Percentiles rank a stretch among this genome's conserved stretches.
phyloP scores from a whole-genome alignment of 1,140 invertebrate genomes.

The Psix sp. region DNA sequence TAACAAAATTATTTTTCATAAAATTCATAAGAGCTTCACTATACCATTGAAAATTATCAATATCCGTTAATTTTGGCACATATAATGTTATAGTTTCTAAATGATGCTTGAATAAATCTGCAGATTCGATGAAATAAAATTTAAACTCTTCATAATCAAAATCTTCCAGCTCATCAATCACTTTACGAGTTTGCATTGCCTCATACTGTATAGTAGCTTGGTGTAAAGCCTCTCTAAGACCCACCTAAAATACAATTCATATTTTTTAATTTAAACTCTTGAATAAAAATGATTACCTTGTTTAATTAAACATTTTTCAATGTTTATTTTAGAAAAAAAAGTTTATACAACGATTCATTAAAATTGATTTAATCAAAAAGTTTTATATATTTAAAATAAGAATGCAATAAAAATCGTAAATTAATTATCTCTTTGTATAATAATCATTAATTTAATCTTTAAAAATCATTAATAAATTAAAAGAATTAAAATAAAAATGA shows the following conservation, averaged over 20 bases:
- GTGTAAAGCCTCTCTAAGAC: constrained; percentile 65
- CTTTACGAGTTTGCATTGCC: constrained; percentile 17
- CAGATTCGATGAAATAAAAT: constrained; percentile 22
- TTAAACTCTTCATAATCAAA: constrained; percentile 43
- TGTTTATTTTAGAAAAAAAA: too few relatives aligned
- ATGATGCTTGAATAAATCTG: not conserved
- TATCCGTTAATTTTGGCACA: constrained; percentile 43
- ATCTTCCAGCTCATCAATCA: constrained; percentile 10
- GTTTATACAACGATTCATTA: too few relatives aligned
- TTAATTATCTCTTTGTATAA: too few relatives aligned
- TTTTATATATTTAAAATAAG: too few relatives aligned
- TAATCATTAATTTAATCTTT: too few relatives aligned
- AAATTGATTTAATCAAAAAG: too few relatives aligned
- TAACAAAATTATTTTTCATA: constrained; percentile 12
- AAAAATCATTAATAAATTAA: too few relatives aligned
- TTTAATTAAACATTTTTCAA: too few relatives aligned
- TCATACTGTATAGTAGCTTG: constrained; percentile 47
- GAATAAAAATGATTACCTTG: too few relatives aligned
- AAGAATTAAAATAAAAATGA: too few relatives aligned
- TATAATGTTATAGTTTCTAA: constrained; percentile 33
- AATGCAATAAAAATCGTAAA: too few relatives aligned
- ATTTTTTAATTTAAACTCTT: too few relatives aligned
- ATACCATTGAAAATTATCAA: constrained; percentile 36
- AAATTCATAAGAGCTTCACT: constrained; percentile 26
- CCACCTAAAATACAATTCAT: constrained; percentile 55